Conservation (phyloP, 2,888 invertebrate species). For the Ochropleura plecta region DNA sequence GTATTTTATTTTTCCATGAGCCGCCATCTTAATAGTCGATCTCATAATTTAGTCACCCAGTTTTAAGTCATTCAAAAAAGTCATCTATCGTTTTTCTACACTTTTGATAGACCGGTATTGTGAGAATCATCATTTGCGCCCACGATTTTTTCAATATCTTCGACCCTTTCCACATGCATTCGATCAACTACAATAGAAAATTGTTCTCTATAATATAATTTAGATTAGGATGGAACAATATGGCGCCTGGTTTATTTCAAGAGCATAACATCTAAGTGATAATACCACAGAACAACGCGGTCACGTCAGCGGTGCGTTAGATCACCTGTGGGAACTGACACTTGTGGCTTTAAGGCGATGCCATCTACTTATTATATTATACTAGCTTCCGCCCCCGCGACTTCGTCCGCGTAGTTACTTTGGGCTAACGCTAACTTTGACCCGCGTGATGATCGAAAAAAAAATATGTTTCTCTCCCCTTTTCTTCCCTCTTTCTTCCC, state of each 20-base stretch:
- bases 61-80: background rate
- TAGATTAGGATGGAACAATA: slow-evolving; percentile 18
- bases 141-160: background rate
- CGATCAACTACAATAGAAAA: slow-evolving; percentile 19
- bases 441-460: too few relatives aligned
- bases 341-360: slow-evolving; percentile 40
- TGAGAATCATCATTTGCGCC: background rate
- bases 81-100: background rate
- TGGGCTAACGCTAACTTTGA: too few relatives aligned
- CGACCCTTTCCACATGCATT: background rate
- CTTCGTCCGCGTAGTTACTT: too few relatives aligned
- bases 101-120: background rate
- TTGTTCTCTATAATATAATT: slow-evolving; percentile 27
- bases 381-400: too few relatives aligned
- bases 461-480: too few relatives aligned
- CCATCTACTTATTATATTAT: background rate
- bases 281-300: slow-evolving; percentile 28
- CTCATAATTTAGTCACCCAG: background rate
- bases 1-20: background rate
- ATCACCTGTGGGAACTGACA: slow-evolving; percentile 45
- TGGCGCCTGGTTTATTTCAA: slow-evolving; percentile 32
- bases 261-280: slow-evolving; percentile 31
- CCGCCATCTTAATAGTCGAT: background rate
- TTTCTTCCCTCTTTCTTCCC: too few relatives aligned
- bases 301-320: slow-evolving; percentile 25